Base-by-base conservation (phyloP, 2,888 invertebrate species). In the Apeira syringaria region DNA sequence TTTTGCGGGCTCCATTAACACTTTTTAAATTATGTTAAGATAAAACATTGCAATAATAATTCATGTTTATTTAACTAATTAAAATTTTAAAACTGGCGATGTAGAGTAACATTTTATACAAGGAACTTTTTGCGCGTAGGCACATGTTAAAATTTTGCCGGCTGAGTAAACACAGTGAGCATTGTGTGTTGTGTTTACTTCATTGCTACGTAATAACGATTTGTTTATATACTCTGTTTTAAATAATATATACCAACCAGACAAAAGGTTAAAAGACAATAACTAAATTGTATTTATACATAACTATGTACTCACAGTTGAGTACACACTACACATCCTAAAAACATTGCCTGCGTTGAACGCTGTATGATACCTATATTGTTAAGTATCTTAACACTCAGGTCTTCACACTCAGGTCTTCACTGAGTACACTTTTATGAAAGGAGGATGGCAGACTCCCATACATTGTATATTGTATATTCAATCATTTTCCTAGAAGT, bases 91-190 rank as follows among this genome's bases (percentile, higher is more conserved):
- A 34, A 12, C 29, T 25, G n/a, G n/a, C 25, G 25, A 25, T 27
- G 35, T 25, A 20, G 26, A 9, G 26, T 9, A 11, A 8, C 32
- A 28, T 37, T 11, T 29, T 15, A 5, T 27, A 8, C 24, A 11
- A 33, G 10, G 22, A 28, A 37, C 25, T 37, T 31, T 43, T 33
- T 5, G 27, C 31, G 22, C n/a, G 27, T 6, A 22, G 15, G 15
- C 10, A n/a, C n/a, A 25, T 31, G 36, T 37, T 12, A 20, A 2
- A 20, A 6, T 15, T 29, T 33, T 38, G 12, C 44, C 29, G 33
- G 25, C 17, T 44, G 29, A 10, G 9, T 38, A 33, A 44, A 44
- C 24, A 44, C 2, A n/a, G n/a, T n/a, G n/a, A n/a, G 17, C 6
- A 20, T 7, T 1, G 7, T 6, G 20, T 20, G 2, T 20, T 2